Percentiles rank a stretch among this genome's conserved stretches.
Evolutionary conservation across 2,113 vertebrate genomes (phyloP).

Genomic region (Pseudonaja textilis): DNA sequence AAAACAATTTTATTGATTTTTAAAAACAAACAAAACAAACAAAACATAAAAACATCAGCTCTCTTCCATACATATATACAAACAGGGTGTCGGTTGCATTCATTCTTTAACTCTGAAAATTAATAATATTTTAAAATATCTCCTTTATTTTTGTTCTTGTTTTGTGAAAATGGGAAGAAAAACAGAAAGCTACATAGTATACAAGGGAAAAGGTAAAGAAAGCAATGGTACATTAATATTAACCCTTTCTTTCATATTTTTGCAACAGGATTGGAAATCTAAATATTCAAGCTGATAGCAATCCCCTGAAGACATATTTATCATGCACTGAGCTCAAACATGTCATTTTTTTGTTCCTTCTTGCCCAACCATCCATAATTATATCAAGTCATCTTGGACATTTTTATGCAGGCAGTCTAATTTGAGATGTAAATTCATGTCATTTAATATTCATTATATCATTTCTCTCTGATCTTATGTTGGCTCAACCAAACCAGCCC

Average conservation of each 20-base stretch:
- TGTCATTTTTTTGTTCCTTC: neutral
- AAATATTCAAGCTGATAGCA: neutral
- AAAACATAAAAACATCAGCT: too few species aligned
- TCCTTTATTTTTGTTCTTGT: neutral
- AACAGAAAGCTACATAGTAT: neutral
- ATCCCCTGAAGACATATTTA: neutral
- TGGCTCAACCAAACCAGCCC: neutral
- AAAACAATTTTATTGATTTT: too few species aligned
- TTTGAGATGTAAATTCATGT: neutral
- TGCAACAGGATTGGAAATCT: neutral
- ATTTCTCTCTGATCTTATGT: conserved; percentile 5
- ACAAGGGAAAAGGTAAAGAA: neutral
- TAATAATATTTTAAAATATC: neutral
- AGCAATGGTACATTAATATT: neutral
- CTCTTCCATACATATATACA: too few species aligned
- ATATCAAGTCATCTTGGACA: neutral
- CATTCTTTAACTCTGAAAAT: neutral
- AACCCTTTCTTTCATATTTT: neutral
- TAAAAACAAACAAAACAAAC: too few species aligned
- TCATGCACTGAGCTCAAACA: neutral
- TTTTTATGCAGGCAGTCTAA: neutral
- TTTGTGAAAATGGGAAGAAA: neutral
- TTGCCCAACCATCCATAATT: neutral
- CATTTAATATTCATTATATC: conserved; percentile 16
- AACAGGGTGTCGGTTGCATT: too few species aligned